Base-by-base conservation (phyloP, 2,797 vertebrate genomes). In the Melanogrammus aeglefinus region DNA sequence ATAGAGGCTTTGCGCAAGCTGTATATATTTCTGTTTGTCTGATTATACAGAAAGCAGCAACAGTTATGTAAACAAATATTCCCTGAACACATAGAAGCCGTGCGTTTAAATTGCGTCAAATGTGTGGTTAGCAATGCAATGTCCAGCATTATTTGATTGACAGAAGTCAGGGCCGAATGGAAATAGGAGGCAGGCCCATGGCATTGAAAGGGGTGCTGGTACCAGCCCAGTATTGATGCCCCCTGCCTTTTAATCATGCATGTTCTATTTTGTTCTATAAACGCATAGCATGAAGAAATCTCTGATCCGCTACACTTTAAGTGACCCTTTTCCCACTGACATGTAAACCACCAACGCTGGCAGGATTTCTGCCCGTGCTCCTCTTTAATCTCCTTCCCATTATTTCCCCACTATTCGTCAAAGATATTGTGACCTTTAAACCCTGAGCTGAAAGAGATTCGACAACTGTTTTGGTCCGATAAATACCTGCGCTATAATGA, bases 401-500 rank as follows among this genome's bases (percentile, higher is more conserved):
- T 69, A 69, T 69, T 69, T 69, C 63, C 24, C 63, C 27, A 27
- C 63, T 69, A 27, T 69, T 69, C 63, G 9, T 13, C 63, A 69
- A 69, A 69, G 63, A 69, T 27, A 69, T 27, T 18, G 63, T 69
- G 63, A 69, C 63, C 63, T 29, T 69, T 69, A 24, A 69, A 69
- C 63, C 63, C 63, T 69, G 63, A 2, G 63, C 63, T 27, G 63
- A 69, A 69, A 27, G 63, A 27, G n/a, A 27, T 69, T 27, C 29
- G 63, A 69, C 63, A 27, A 27, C n/a, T 69, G 63, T 69, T 69
- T 69, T 69, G 63, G 63, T 69, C 27, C 7, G 24, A 69, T 69
- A 69, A 69, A 69, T 69, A 69, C 24, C 63, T 69, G n/a, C 12
- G 63, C 24, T 69, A 12, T 69, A 69, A 69, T 69, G 63, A 69